Base-by-base conservation (phyloP, 1,140 invertebrate species). In the Phocides pigmalion region DNA sequence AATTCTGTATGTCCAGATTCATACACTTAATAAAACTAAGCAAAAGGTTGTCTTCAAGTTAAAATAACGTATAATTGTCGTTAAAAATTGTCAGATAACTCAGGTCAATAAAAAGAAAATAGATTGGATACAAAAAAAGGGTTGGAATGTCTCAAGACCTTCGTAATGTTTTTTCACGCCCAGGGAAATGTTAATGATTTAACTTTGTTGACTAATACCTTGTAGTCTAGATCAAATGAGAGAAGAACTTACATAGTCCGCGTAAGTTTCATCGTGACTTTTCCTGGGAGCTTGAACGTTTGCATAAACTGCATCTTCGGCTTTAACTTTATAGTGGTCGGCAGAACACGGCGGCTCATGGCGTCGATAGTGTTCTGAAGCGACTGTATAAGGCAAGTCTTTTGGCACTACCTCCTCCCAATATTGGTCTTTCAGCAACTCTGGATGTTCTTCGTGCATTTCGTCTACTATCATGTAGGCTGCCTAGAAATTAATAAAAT, bases 321-420 rank as follows among this genome's bases (percentile, higher is more conserved):
- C 94, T 84, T 97, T 97, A 1, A 97, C 94, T 87, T 97, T 97
- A 81, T 96, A 97, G 70, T 94, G 94, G 73, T 97, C 96, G 0
- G 96, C 96, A 0, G 96, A 97, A 37, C 96, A 96, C 72, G 96
- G 95, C 0, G 96, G 96, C 75, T 97, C 96, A 64, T 95, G 94
- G 11, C 94, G 92, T 0, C 96, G 86, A 72, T 97, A 97, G 65
- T 97, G 95, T 74, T 97, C 96, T 3, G 96, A 97, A 0, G 96
- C 96, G 0, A 97, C 94, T 0, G 96, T 97, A 68, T 97, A 97
- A 0, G 97, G 97, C 66, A 98, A 86, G 76, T 97, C 96, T 82
- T 95, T 95, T 0, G 97, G 97, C 20, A 98, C 95, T 41, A 97
- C 96, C 70, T 98, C 96, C 74, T 98, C 96, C 97, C 97, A 98